These are phyloP conservation scores for Halcyon leucocephala DNA, from an alignment of 2,797 vertebrate species.

Conservation along the genomic window DNA sequence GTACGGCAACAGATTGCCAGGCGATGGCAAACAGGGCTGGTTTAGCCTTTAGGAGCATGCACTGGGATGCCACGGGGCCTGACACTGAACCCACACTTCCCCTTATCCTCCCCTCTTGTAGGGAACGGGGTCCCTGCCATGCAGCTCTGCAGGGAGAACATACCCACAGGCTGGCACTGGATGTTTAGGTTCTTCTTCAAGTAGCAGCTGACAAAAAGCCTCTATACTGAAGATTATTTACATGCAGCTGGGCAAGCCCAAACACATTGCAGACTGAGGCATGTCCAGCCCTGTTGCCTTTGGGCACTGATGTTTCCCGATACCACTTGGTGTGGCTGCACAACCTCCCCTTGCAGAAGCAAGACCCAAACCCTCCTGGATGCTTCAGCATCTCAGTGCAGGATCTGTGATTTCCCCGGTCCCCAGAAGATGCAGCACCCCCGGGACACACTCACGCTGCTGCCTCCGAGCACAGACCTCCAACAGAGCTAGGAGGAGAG, in stretches of 20 bases:
- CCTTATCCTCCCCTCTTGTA: not conserved
- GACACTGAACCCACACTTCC: accelerated
- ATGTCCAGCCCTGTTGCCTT: not conserved
- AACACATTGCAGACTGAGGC: accelerated
- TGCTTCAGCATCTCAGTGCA: not conserved
- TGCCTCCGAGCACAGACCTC: not conserved
- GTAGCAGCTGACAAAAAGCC: not conserved
- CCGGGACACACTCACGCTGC: accelerated
- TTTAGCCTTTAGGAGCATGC: not conserved
- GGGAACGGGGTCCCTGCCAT: not conserved
- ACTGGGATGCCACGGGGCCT: not conserved
- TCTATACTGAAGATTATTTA: not conserved
- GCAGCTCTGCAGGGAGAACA: not conserved
- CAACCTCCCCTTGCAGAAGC: not conserved
- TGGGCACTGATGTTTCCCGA: accelerated
- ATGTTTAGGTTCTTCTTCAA: not conserved
- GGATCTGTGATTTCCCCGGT: not conserved
- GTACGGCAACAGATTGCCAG: not conserved
- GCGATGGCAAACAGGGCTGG: accelerated
- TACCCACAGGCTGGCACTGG: accelerated
- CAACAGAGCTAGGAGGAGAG: not conserved
- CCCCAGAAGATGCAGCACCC: not conserved
- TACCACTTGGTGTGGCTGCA: accelerated
- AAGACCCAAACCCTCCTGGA: not conserved
- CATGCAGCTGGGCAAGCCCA: not conserved